These are phyloP conservation scores for Microdon myrmicae DNA, from an alignment of 2,888 invertebrate species.

Conservation along the genomic window DNA sequence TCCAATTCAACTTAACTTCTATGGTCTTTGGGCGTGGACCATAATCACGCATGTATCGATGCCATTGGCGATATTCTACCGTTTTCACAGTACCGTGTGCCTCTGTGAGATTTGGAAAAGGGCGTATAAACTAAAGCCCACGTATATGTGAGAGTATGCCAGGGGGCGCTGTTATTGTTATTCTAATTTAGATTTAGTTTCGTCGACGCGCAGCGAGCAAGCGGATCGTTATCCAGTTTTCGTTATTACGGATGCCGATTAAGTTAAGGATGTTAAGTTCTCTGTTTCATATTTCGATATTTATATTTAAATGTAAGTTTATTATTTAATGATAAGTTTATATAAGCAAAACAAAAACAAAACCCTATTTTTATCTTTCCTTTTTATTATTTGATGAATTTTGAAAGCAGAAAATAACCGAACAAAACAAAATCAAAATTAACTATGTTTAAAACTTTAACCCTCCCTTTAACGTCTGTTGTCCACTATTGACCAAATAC, in stretches of 20 bases:
- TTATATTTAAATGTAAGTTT: slow-evolving; percentile 15
- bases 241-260: slow-evolving; percentile 41
- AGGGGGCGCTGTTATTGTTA: slow-evolving; percentile 61
- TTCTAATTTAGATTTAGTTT: slow-evolving; percentile 46
- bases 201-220: slow-evolving; percentile 45
- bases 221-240: slow-evolving; percentile 45
- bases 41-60: slow-evolving; percentile 94
- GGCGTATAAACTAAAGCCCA: slow-evolving; percentile 91
- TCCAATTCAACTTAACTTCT: slow-evolving; percentile 91
- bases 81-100: slow-evolving; percentile 95
- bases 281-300: slow-evolving; percentile 16
- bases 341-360: slow-evolving; percentile 20
- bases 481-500: slow-evolving; percentile 32
- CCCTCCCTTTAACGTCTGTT: background rate
- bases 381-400: no score
- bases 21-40: slow-evolving; percentile 94
- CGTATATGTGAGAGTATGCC: slow-evolving; percentile 77
- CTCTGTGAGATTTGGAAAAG: slow-evolving; percentile 96
- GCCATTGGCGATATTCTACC: slow-evolving; percentile 92
- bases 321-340: slow-evolving; percentile 8
- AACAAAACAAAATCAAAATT: slow-evolving; percentile 33
- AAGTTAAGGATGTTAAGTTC: slow-evolving; percentile 30
- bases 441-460: no score
- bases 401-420: no score
- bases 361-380: no score